Percentiles rank a stretch among this genome's conserved stretches.
These are phyloP conservation scores for Leptocoma aspasia DNA, from an alignment of 2,113 vertebrate genomes.

Conservation along the genomic window DNA sequence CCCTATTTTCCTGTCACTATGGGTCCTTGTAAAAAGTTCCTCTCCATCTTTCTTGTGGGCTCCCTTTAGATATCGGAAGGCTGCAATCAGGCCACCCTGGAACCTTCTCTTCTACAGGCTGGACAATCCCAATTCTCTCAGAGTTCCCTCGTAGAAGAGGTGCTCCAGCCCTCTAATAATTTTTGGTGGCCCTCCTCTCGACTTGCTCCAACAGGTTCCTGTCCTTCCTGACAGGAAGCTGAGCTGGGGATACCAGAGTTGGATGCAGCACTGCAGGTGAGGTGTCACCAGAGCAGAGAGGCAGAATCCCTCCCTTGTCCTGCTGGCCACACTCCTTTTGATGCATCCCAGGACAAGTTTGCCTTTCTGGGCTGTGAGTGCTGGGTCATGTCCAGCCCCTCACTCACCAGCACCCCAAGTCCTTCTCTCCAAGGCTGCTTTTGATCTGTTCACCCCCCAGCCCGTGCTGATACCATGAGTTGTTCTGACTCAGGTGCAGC, in stretches of 20 bases:
- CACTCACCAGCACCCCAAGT: background rate
- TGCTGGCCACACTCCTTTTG: background rate
- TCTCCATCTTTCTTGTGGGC: background rate
- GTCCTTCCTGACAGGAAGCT: too few relatives aligned
- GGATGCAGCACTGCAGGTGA: background rate
- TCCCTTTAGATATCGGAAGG: background rate
- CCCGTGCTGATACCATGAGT: background rate
- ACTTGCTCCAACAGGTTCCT: rapidly evolving
- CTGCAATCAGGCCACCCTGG: background rate
- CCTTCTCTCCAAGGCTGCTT: background rate
- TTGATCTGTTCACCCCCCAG: background rate
- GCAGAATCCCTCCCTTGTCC: background rate
- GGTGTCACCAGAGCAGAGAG: background rate
- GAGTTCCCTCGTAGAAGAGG: background rate
- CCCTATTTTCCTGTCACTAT: background rate
- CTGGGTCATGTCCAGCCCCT: background rate
- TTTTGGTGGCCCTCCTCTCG: background rate
- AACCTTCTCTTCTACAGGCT: background rate
- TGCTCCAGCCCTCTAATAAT: background rate
- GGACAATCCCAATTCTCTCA: background rate
- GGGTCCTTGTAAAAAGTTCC: background rate
- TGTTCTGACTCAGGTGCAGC: background rate
- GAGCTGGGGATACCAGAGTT: background rate
- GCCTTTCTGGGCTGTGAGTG: background rate
- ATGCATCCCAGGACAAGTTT: background rate